These are phyloP conservation scores for Cataglyphis altisquamis DNA, from an alignment of 2,888 invertebrate genomes.

Conservation along the genomic window DNA sequence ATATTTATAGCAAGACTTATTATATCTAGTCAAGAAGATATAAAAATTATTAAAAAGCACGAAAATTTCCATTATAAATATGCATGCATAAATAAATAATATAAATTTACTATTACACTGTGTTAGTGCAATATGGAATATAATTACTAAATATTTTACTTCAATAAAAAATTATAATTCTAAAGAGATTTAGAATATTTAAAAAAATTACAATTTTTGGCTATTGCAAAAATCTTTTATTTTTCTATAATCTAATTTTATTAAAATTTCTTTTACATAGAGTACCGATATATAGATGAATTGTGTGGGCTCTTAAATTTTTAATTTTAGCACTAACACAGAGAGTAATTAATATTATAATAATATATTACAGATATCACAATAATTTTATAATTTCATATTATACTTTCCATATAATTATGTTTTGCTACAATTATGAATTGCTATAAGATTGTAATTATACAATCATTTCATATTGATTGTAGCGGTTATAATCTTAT, in stretches of 20 bases:
- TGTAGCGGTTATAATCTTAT: background rate
- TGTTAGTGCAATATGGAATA: background rate
- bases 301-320: background rate
- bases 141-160: slow-evolving; percentile 24
- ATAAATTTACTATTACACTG: slow-evolving; percentile 10
- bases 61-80: slow-evolving; percentile 29
- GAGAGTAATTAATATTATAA: background rate
- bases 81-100: slow-evolving; percentile 16
- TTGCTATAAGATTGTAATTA: background rate
- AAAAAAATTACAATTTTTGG: no score
- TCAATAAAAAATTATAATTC: background rate
- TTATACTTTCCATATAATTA: slow-evolving; percentile 2
- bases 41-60: slow-evolving; percentile 28
- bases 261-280: background rate
- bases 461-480: background rate
- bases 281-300: background rate
- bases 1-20: slow-evolving; percentile 43
- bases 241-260: slow-evolving; percentile 16
- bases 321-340: background rate
- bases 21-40: slow-evolving; percentile 47
- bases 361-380: slow-evolving; percentile 3
- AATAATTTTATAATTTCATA: background rate
- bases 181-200: background rate
- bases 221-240: background rate
- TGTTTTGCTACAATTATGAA: background rate